Evolutionary conservation across 2,797 vertebrate genomes (phyloP), one percentile per base, ranked within the genome.

Genomic region (Clarias pachynema): DNA sequence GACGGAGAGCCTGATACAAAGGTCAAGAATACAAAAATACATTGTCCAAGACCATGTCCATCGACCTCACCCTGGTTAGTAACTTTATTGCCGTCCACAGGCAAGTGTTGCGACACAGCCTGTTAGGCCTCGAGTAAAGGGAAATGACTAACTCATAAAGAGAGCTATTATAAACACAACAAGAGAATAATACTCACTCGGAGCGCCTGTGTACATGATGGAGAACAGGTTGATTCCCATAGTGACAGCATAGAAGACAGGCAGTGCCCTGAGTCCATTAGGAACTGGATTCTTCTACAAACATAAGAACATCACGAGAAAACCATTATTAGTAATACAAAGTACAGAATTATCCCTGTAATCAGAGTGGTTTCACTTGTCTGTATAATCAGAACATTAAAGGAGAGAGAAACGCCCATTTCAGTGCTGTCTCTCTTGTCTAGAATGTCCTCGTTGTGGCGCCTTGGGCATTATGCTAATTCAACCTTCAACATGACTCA

Each of bases 191-290:
- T 94, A 99, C 98, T 97, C 95, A 99, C 98, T 89, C 12, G 97
- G 96, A 0, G 97, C 96, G 22, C 98, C 98, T 12, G 96, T 97
- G 88, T 93, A 99, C 96, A 97, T 96, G 94, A 99, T 98, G 90
- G 98, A 99, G 92, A 99, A 99, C 86, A 98, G 90, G 92, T 99
- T 99, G 92, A 99, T 96, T 59, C 97, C 96, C 94, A 99, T 92
- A 0, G 98, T 99, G 9, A 97, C 92, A 66, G 97, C 98, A 7
- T 99, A 99, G 93, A 99, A 99, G 86, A 99, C 57, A 0, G 98
- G 98, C 90, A 99, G 86, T 74, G 98, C 98, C 91, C 92, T 96
- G 90, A 99, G 89, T 74, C 98, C 98, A 2, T 98, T 99, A 82
- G 98, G 98, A 87, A 99, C 97, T 0, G 98, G 97, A 91, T 99